A percentile compares a stretch with the other conserved stretches of the same genome.
Conservation (phyloP, 2,113 vertebrate species). For the Centropus bengalensis region DNA sequence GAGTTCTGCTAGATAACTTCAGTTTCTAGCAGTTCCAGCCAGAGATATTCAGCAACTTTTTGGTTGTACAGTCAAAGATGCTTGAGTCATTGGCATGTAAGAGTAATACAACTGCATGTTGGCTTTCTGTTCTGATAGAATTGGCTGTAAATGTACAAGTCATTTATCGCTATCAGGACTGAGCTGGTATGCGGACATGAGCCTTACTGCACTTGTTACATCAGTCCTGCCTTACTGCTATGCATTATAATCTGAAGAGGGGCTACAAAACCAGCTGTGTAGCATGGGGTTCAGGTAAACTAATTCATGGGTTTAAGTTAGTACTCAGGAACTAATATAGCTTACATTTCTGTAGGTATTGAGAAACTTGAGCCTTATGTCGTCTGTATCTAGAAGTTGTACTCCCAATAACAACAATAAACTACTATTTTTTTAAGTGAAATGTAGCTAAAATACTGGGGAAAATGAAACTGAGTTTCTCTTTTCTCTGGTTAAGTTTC, state of each 20-base stretch:
- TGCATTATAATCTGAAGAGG: neutral
- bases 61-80: constrained; percentile 93
- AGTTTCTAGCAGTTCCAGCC: constrained; percentile 77
- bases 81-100: constrained; percentile 99
- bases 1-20: constrained; percentile 76
- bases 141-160: constrained; percentile 57
- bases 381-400: neutral
- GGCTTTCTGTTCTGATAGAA: constrained; percentile 80
- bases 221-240: neutral
- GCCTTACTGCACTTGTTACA: neutral
- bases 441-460: neutral
- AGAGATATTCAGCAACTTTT: constrained; percentile 85
- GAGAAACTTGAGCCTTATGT: neutral
- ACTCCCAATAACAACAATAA: neutral
- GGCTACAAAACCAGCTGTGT: neutral
- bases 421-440: neutral
- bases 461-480: neutral
- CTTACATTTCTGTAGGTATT: neutral
- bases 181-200: constrained; percentile 82
- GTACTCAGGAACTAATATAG: neutral
- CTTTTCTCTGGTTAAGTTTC: constrained; percentile 80
- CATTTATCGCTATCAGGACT: constrained; percentile 74
- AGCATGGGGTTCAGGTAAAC: neutral
- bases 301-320: neutral
- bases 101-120: constrained; percentile 87